Percentiles rank a stretch among this genome's conserved stretches.
Conservation (phyloP, 1,140 invertebrate genomes). For the Leptinotarsa texana region DNA sequence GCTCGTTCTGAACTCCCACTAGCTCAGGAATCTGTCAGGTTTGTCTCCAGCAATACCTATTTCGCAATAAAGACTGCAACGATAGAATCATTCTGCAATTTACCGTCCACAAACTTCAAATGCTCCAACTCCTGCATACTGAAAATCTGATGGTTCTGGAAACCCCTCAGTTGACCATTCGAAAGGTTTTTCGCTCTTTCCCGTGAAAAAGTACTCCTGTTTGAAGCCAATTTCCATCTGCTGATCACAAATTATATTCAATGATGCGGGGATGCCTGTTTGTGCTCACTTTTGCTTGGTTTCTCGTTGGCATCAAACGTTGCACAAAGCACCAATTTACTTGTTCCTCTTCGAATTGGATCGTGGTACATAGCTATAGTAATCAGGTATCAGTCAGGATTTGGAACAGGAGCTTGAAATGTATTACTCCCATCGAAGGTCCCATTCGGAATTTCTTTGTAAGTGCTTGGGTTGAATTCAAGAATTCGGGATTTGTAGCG, state of each 20-base stretch:
- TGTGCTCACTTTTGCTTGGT: conserved; percentile 74
- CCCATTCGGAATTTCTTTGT: conserved; percentile 86
- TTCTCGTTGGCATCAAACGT: conserved; percentile 66
- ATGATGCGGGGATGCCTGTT: conserved; percentile 72
- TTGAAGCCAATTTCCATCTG: conserved; percentile 95
- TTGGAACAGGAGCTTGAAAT: conserved; percentile 74
- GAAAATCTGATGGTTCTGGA: conserved; percentile 45
- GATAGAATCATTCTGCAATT: conserved; percentile 79
- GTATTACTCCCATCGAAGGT: conserved; percentile 94
- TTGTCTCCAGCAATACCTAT: conserved; percentile 83
- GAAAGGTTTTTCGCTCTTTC: conserved; percentile 75
- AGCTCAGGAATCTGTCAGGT: conserved; percentile 83
- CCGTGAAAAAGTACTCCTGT: conserved; percentile 82
- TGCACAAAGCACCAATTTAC: conserved; percentile 89
- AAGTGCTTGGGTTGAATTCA: conserved; percentile 50
- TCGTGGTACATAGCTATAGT: conserved; percentile 91
- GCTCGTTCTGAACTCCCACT: conserved; percentile 77
- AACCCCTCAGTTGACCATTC: conserved; percentile 76
- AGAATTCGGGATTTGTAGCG: conserved; percentile 57
- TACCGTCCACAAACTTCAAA: conserved; percentile 75
- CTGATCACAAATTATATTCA: conserved; percentile 72
- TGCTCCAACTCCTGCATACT: conserved; percentile 79
- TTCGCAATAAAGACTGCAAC: conserved; percentile 80
- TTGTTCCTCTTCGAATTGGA: conserved; percentile 87
- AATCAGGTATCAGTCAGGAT: conserved; percentile 87